phyloP scores from a whole-genome alignment of 92 coral and sea anemone genomes.

The Epizoanthus rinbou region DNA sequence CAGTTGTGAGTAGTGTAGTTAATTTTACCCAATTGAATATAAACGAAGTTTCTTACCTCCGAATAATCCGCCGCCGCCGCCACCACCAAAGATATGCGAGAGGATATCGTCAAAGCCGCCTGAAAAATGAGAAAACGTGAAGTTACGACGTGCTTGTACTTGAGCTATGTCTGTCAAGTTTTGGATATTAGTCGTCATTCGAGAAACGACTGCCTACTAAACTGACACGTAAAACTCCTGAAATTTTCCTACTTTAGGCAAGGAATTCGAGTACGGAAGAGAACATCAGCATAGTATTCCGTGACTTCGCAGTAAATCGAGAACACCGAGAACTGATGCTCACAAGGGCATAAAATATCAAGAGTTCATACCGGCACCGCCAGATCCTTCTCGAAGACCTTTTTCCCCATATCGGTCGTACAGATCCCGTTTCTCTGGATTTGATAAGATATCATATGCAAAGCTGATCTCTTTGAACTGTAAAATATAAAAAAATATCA shows the following conservation, averaged over 20 bases:
- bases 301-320: constrained; percentile 4
- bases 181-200: constrained; percentile 28
- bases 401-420: constrained; percentile 96
- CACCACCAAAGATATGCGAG: constrained; percentile 95
- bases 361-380: constrained; percentile 67
- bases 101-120: constrained; percentile 95
- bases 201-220: constrained; percentile 28
- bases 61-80: constrained; percentile 92
- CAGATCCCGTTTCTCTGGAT: constrained; percentile 91
- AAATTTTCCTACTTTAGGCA: constrained; percentile 25
- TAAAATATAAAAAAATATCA: constrained; percentile 16
- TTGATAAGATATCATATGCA: constrained; percentile 91
- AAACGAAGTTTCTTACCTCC: constrained; percentile 61
- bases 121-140: constrained; percentile 31
- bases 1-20: not conserved
- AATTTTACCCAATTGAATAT: constrained; percentile 20
- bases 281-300: not conserved
- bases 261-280: constrained; percentile 3
- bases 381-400: constrained; percentile 93
- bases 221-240: constrained; percentile 28
- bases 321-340: not conserved
- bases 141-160: constrained; percentile 34
- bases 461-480: constrained; percentile 97
- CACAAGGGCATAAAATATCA: not conserved
- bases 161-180: constrained; percentile 11